phyloP scores from a whole-genome alignment of 64 coral and sea anemone genomes.

The Montipora sp. region DNA sequence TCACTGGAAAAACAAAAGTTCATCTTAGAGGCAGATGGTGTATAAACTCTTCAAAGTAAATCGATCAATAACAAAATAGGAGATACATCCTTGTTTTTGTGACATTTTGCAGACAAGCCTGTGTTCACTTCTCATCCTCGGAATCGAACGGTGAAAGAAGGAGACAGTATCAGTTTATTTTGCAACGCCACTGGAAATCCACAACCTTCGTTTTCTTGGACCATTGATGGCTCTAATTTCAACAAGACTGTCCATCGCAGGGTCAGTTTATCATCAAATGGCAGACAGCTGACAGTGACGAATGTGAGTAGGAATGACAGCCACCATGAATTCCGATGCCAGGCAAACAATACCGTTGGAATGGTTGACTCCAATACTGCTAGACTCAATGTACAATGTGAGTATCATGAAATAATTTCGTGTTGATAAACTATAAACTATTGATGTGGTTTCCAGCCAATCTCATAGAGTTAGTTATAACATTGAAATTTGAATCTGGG shows the following conservation, averaged over 20 bases:
- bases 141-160: neutral
- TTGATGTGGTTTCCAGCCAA: too few relatives aligned
- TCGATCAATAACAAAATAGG: too few relatives aligned
- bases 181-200: conserved; percentile 43
- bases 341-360: neutral
- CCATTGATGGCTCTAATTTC: neutral
- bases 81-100: neutral
- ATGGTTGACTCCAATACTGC: neutral
- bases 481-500: too few relatives aligned
- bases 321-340: neutral
- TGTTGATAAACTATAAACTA: too few relatives aligned
- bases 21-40: too few relatives aligned
- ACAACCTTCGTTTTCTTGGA: conserved; percentile 5
- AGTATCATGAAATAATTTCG: neutral
- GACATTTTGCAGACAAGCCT: neutral
- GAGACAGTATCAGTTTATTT: conserved; percentile 16
- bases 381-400: conserved; percentile 10
- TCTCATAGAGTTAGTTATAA: too few relatives aligned
- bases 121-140: neutral
- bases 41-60: too few relatives aligned
- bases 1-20: too few relatives aligned
- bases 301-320: neutral
- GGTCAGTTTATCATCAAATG: neutral
- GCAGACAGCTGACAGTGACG: neutral
- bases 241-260: neutral